Evolutionary conservation across 2,113 vertebrate genomes (phyloP).

Genomic region (Oryctolagus cuniculus): mOryCun1.1 NC_091453.1:57616001-57616500

Average conservation of each 20-base stretch:
- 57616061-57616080: not conserved
- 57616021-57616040: not conserved
- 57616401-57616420: conserved; percentile 61
- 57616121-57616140: not conserved
- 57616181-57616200: not conserved
- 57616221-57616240: not conserved
- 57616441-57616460: conserved; percentile 6
- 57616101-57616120: not conserved
- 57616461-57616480: not conserved
- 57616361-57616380: conserved; percentile 21
- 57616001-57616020: not conserved
- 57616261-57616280: not conserved
- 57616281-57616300: not conserved
- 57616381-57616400: conserved; percentile 71
- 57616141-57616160: conserved; percentile 18
- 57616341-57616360: not conserved
- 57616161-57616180: not conserved
- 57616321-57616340: not conserved
- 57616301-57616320: not conserved
- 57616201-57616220: not conserved
- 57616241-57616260: not conserved
- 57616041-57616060: not conserved
- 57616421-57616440: conserved; percentile 12
- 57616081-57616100: not conserved
- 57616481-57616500: not conserved